Evolutionary conservation across 2,797 vertebrate genomes (phyloP).

Genomic region (Alauda arvensis): DNA sequence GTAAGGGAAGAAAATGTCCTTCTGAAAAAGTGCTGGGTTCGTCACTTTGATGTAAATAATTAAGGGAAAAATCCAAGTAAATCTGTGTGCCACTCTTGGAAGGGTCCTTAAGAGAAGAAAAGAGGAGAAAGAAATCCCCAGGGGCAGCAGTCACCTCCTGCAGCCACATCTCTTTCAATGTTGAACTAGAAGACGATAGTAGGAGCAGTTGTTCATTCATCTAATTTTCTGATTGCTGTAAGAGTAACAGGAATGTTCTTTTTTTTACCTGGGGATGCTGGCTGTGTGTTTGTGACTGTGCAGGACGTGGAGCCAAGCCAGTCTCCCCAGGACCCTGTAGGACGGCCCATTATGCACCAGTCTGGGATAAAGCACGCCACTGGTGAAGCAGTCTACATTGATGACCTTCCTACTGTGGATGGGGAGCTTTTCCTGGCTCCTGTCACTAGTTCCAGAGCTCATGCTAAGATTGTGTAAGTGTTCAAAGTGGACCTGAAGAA

Average conservation of each 20-base stretch:
- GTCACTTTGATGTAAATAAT: not conserved
- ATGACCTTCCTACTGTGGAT: constrained; percentile 82
- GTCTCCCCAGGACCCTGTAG: constrained; percentile 78
- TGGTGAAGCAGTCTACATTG: constrained; percentile 86
- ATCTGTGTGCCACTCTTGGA: accelerated
- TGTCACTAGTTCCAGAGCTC: constrained; percentile 85
- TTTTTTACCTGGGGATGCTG: not conserved
- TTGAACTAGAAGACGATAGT: not conserved
- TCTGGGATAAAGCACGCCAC: constrained; percentile 86
- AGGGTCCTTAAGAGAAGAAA: not conserved
- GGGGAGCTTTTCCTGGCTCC: constrained; percentile 83
- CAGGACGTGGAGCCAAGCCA: constrained; percentile 64
- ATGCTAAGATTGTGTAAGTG: constrained; percentile 86
- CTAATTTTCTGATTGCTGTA: not conserved
- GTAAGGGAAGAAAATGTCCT: not conserved
- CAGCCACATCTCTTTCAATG: not conserved
- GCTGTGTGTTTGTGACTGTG: not conserved
- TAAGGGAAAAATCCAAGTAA: not conserved
- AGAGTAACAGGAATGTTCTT: not conserved
- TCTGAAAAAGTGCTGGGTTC: not conserved
- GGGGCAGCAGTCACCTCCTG: not conserved
- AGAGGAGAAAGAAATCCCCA: not conserved
- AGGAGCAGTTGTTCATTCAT: not conserved
- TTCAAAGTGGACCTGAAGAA: not conserved
- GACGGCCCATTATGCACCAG: constrained; percentile 84